phyloP scores from a whole-genome alignment of 2,797 vertebrate genomes.

The Gouania willdenowi region DNA sequence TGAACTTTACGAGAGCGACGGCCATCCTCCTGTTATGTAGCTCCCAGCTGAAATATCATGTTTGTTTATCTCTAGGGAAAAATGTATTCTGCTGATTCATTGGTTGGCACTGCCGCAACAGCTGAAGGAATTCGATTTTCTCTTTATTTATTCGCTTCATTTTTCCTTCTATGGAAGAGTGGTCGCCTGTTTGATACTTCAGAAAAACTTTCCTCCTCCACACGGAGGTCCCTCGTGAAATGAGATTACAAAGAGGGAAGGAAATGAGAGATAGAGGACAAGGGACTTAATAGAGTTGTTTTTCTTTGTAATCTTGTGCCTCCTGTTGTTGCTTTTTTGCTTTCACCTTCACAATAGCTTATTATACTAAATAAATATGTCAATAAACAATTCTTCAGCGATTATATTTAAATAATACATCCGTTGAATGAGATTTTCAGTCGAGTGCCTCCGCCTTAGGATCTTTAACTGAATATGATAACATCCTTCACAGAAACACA shows the following conservation, averaged over 20 bases:
- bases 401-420: constrained; percentile 31
- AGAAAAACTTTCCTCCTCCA: constrained; percentile 43
- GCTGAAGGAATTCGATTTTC: constrained; percentile 76
- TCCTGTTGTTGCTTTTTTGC: constrained; percentile 42
- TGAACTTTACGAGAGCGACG: constrained; percentile 74
- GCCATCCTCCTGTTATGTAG: constrained; percentile 36
- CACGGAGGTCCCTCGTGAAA: constrained; percentile 54
- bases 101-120: constrained; percentile 62
- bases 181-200: constrained; percentile 54
- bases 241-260: constrained; percentile 61
- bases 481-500: constrained; percentile 7
- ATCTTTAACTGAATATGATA: constrained; percentile 18
- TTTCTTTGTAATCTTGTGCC: constrained; percentile 51
- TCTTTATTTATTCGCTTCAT: constrained; percentile 76
- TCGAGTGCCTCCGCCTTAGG: constrained; percentile 1
- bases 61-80: constrained; percentile 78
- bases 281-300: constrained; percentile 60
- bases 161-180: constrained; percentile 58
- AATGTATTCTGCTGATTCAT: constrained; percentile 81
- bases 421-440: constrained; percentile 7
- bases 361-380: constrained; percentile 43
- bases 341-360: constrained; percentile 35
- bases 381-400: constrained; percentile 33
- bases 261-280: constrained; percentile 50
- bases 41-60: constrained; percentile 73